Conservation (phyloP, 2,797 vertebrate species). For the Brachyrhaphis roseni region DNA sequence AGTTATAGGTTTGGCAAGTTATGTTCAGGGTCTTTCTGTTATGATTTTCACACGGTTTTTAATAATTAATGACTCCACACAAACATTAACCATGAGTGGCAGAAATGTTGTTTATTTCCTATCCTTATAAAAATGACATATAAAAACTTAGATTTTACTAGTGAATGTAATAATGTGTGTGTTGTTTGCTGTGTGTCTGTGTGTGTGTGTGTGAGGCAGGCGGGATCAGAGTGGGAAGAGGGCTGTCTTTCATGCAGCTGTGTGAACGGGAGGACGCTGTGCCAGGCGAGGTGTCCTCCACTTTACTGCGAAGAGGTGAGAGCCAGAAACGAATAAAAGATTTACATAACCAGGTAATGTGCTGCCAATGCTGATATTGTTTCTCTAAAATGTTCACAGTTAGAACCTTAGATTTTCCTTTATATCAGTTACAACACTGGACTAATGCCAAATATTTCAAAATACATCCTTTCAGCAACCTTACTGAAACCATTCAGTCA, state of each 20-base stretch:
- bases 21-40: neutral
- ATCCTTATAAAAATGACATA: neutral
- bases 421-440: neutral
- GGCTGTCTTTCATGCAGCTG: slow-evolving; percentile 85
- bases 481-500: neutral
- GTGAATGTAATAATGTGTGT: slow-evolving; percentile 8
- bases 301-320: slow-evolving; percentile 85
- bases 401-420: neutral
- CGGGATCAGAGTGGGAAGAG: slow-evolving; percentile 85
- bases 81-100: neutral
- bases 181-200: slow-evolving; percentile 8
- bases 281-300: slow-evolving; percentile 76
- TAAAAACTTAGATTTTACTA: neutral
- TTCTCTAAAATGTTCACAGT: neutral
- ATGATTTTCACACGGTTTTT: neutral
- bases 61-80: neutral
- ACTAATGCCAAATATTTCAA: neutral
- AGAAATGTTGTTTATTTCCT: neutral
- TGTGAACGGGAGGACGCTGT: slow-evolving; percentile 78
- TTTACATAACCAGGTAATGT: neutral
- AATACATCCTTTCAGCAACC: neutral
- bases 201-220: slow-evolving; percentile 67
- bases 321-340: slow-evolving; percentile 23
- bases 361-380: neutral
- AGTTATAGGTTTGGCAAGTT: neutral